Base-by-base conservation (phyloP, 2,797 vertebrate genomes). In the Protonibea diacanthus region DNA sequence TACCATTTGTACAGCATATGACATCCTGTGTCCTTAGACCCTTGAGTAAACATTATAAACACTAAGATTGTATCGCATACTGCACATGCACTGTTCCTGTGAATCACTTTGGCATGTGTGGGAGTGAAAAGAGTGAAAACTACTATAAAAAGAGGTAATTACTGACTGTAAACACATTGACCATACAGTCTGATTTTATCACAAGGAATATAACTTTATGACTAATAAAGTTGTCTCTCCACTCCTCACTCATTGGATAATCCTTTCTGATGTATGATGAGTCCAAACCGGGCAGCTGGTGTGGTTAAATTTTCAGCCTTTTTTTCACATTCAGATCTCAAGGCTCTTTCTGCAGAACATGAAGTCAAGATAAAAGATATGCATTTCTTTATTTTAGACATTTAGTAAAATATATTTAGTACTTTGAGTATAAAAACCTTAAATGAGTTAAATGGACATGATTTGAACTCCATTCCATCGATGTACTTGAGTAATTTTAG, bases 311-410 rank as follows among this genome's bases (percentile, higher is more conserved):
- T 58, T 52, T 52, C 12, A 8, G 20, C 23, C 8, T 38, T n/a
- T 80, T 9, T n/a, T 84, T 66, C 38, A 27, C 11, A 47, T 25
- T 76, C 29, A 61, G 49, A 78, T 44, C 48, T 72, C 13, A 47
- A 62, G 42, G 17, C 23, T 23, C 27, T 23, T 62, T 51, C 12
- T 48, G 44, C 12, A 65, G 44, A 59, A n/a, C 21, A 53, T 55
- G 7, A n/a, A 58, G 23, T 65, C 18, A 20, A 59, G 42, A 71
- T 29, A 51, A 47, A 77, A 69, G 3, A 55, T 14, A 1, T 29
- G 17, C 13, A 42, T 55, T 48, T 44, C 14, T 64, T 56, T 47
- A 56, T 20, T 40, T 27, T n/a, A 47, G 45, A 71, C 14, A 59
- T 47, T 56, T 21, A 42, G 10, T 9, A 38, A 38, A 38, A 8